Conservation (phyloP, 2,888 invertebrate genomes). For the Hydriomena furcata region DNA sequence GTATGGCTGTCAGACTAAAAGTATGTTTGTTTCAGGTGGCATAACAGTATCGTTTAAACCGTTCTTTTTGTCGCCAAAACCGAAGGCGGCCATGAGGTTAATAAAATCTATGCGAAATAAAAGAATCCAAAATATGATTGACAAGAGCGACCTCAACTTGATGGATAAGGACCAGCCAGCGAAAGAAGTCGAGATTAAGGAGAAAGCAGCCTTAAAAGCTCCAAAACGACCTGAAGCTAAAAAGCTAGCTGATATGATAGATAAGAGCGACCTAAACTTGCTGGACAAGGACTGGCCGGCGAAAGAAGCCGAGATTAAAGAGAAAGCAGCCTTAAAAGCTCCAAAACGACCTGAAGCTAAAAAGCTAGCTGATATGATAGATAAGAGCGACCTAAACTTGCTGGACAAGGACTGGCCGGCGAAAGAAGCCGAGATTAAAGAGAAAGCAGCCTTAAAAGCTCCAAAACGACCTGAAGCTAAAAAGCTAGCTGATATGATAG, state of each 20-base stretch:
- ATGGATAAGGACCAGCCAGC: conserved; percentile 27
- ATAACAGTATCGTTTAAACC: conserved; percentile 16
- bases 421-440: conserved; percentile 8
- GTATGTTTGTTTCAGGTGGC: conserved; percentile 18
- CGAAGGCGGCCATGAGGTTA: too few relatives aligned
- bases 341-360: too few relatives aligned
- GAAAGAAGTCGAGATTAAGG: conserved; percentile 7
- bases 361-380: too few relatives aligned
- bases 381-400: conserved; percentile 17
- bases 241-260: too few relatives aligned
- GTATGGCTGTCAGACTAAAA: too few relatives aligned
- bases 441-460: neutral
- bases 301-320: conserved; percentile 8
- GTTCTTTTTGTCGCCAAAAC: conserved; percentile 14
- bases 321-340: neutral
- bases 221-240: too few relatives aligned
- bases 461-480: neutral
- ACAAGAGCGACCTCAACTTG: conserved; percentile 16
- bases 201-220: neutral
- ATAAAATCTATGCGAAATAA: conserved; percentile 15
- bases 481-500: conserved; percentile 18
- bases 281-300: conserved; percentile 27
- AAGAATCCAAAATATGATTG: conserved; percentile 11
- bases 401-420: conserved; percentile 27
- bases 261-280: conserved; percentile 16